Base-by-base conservation (phyloP, 2,888 invertebrate genomes). In the Cyrtodaria siliqua region DNA sequence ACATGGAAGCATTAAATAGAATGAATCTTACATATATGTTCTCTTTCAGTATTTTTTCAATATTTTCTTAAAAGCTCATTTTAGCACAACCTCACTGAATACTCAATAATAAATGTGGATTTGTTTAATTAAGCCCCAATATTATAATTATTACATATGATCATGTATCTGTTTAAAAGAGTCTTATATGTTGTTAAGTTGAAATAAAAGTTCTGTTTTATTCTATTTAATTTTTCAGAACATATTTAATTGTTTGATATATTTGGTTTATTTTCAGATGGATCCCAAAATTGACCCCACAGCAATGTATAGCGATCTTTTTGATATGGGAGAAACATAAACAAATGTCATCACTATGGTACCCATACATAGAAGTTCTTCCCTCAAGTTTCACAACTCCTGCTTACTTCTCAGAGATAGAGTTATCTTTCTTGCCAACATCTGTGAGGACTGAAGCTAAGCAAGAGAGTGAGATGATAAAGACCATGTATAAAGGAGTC, bases 221-320 rank as follows among this genome's bases (percentile, higher is more conserved):
- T 40, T 12, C 9, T 12, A 40, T 40, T 9, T 12, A 9, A 12
- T 12, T 14, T 40, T 40, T 9, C 9, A 40, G 9, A 40, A 40
- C 49, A 49, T 12, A 49, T 49, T 49, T 12, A 16, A 27, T 26
- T 55, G 29, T 16, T 16, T 55, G n/a, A 55, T 24, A 55, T 55
- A 16, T 55, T 29, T 12, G 23, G 16, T 26, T 47, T 24, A 50
- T 61, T 79, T 68, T 60, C 87, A 83, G 89, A 72, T 85, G 72
- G 72, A 55, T 68, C 20, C 68, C 83, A 23, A 74, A 69, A 24
- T 73, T 93, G 70, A 93, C 95, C 69, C 95, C 96, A 83, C 97
- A 97, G 87, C 95, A 96, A 76, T 93, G 96, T 26, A 92, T 98
- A 83, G 95, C 86, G 23, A 53, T 96, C 74, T 98, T 96, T 93